Percentiles rank a stretch among this genome's conserved stretches.
phyloP scores from a whole-genome alignment of 2,797 vertebrate species.

The Halcyon smyrnensis region DNA sequence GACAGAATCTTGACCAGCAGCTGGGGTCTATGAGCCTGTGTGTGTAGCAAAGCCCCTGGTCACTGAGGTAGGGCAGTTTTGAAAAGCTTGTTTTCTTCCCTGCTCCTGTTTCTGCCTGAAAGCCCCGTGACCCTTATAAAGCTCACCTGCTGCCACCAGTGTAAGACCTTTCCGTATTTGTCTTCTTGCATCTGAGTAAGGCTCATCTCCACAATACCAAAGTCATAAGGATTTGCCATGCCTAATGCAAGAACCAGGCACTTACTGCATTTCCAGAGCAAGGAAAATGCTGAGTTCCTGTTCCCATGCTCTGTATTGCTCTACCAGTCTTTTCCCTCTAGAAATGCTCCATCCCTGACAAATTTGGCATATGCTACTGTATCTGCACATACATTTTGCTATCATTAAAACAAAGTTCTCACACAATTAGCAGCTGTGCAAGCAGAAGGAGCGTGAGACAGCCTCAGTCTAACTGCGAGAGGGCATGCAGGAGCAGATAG shows the following conservation, averaged over 20 bases:
- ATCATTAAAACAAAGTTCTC: not conserved
- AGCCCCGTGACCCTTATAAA: not conserved
- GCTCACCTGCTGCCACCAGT: not conserved
- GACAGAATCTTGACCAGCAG: rapidly evolving
- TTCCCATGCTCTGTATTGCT: not conserved
- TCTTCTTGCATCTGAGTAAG: not conserved
- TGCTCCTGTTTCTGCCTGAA: not conserved
- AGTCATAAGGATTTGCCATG: not conserved
- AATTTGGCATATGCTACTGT: not conserved
- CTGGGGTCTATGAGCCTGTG: not conserved
- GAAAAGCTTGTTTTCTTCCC: not conserved
- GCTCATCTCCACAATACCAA: not conserved
- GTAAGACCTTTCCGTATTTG: not conserved
- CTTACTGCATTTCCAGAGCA: not conserved
- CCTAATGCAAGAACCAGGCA: not conserved
- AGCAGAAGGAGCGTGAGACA: not conserved
- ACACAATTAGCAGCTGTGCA: not conserved
- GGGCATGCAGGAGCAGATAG: not conserved
- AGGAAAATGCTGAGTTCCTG: not conserved
- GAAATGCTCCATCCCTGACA: not conserved
- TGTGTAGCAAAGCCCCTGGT: not conserved
- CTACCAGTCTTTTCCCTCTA: not conserved
- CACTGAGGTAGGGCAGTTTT: not conserved
- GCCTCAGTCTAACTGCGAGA: not conserved
- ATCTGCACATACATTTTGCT: not conserved